Evolutionary conservation across 2,113 vertebrate genomes (phyloP), one percentile per base, ranked within the genome.

Genomic region (Stictonetta naevosa): DNA sequence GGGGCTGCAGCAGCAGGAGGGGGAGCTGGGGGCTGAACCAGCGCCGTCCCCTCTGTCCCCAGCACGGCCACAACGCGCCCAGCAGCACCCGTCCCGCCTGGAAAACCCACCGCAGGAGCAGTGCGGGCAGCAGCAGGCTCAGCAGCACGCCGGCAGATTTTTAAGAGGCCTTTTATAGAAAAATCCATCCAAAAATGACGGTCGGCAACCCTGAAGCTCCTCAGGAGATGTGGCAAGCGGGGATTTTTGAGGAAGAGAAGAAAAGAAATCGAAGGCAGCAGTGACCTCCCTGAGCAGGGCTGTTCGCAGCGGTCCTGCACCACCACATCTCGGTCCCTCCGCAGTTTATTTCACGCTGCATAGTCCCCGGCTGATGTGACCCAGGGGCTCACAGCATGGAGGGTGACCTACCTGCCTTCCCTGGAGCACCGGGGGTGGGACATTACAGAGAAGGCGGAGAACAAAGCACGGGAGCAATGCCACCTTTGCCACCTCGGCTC

Each of bases 351-450:
- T 67, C 74, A n/a, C 18, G 3, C 34, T 5, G 21, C 79, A 13
- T 25, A 11, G 55, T 10, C 31, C 69, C 46, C 83, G 67, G 52
- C 46, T 34, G 69, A 33, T 8, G 33, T 7, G 38, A 68, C 66
- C 33, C 18, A 12, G 58, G 72, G 0, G 31, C 48, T 28, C 28
- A 3, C 12, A 38, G 8, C 44, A 23, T 6, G 8, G 63, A 81
- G 18, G 34, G 28, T 48, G 28, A 77, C 46, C 46, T 22, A 50
- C 60, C 90, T 52, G 34, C n/a, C 64, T 36, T 21, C 53, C 69
- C 55, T 8, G 18, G 26, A 28, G 36, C 52, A 20, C 33, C 4
- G 2, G 0, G 3, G 17, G 28, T 14, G 9, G 2, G 25, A 50
- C 5, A 4, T 22, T 34, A 56, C 31, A 83, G 52, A 18, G 17